These are phyloP conservation scores for Parasteatoda tepidariorum DNA, from an alignment of 1,140 invertebrate species.

Conservation along the genomic window DNA sequence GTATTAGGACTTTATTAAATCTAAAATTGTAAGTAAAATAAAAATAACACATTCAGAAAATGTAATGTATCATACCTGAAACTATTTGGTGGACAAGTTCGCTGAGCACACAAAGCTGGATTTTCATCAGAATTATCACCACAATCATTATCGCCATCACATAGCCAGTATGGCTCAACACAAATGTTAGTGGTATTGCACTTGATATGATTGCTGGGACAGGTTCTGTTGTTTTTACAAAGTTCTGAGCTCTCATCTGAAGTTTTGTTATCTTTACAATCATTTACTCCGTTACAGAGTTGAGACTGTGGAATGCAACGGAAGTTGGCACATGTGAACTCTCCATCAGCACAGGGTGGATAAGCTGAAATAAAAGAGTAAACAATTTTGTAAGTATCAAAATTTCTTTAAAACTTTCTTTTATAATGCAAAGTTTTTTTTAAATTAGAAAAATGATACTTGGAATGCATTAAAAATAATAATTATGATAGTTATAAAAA, in stretches of 20 bases:
- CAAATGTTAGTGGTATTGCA: conserved; percentile 95
- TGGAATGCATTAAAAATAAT: no score
- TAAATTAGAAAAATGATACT: no score
- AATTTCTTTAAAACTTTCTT: not conserved
- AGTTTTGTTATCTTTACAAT: conserved; percentile 92
- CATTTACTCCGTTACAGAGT: conserved; percentile 93
- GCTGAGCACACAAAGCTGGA: conserved; percentile 85
- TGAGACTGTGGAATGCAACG: conserved; percentile 87
- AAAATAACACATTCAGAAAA: no score
- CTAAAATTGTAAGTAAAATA: no score
- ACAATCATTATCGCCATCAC: conserved; percentile 91
- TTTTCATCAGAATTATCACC: conserved; percentile 96
- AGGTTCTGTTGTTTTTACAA: conserved; percentile 85
- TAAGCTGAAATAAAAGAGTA: conserved; percentile 72
- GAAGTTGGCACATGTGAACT: conserved; percentile 93
- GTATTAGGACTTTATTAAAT: no score
- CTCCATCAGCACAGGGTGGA: conserved; percentile 87
- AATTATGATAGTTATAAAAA: conserved; percentile 34
- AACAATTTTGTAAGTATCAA: no score
- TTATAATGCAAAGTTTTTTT: no score
- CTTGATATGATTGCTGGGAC: conserved; percentile 86
- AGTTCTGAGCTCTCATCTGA: conserved; percentile 89
- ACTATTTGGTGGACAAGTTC: conserved; percentile 90
- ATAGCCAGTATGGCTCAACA: conserved; percentile 94
- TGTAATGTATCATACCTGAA: conserved; percentile 77